Evolutionary conservation across 2,888 invertebrate genomes (phyloP).

Genomic region (Aphodius sticticus): DNA sequence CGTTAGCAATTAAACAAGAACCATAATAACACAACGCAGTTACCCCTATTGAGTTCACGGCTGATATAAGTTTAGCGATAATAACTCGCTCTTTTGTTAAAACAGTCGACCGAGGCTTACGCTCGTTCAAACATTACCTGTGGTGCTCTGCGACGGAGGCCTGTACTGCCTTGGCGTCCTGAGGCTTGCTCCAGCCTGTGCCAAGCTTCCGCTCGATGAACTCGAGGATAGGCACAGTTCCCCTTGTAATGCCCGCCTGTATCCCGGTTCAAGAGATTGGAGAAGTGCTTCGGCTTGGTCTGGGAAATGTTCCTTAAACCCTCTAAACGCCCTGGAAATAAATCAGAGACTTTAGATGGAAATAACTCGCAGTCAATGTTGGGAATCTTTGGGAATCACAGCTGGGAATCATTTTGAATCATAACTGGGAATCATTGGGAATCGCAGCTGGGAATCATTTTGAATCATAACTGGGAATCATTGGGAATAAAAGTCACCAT

Average conservation of each 20-base stretch:
- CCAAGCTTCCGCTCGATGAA: conserved; percentile 64
- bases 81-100: neutral
- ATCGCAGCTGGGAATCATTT: neutral
- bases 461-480: neutral
- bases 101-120: neutral
- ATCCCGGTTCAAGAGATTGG: conserved; percentile 80
- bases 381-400: neutral
- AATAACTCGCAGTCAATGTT: neutral
- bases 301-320: conserved; percentile 89
- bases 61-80: neutral
- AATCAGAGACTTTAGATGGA: conserved; percentile 20
- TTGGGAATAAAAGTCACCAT: neutral
- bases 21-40: conserved; percentile 22
- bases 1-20: conserved; percentile 28
- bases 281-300: conserved; percentile 88
- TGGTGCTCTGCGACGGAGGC: conserved; percentile 56
- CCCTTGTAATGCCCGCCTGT: conserved; percentile 69
- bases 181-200: conserved; percentile 52
- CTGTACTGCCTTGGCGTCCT: conserved; percentile 57
- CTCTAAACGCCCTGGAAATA: conserved; percentile 80
- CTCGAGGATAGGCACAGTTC: conserved; percentile 66
- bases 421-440: neutral
- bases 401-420: neutral
- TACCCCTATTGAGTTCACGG: conserved; percentile 5
- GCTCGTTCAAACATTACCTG: conserved; percentile 55